Base-by-base conservation (phyloP, 2,797 vertebrate species). In the Lagorchestes hirsutus region DNA sequence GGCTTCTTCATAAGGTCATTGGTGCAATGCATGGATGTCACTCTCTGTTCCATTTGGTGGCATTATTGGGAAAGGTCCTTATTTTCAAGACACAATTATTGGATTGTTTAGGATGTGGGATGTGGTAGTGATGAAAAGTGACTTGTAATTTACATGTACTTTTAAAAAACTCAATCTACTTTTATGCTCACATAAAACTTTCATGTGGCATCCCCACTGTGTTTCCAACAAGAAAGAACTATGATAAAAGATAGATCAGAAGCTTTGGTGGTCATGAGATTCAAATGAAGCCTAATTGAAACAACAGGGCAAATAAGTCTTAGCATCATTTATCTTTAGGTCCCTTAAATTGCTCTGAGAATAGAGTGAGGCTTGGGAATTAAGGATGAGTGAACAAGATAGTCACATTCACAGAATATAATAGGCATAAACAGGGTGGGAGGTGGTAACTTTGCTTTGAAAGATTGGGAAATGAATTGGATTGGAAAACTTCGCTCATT, bases 51-150 rank as follows among this genome's bases (percentile, higher is more conserved):
- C 55, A 57, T 58, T 54, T 96, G 93, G 67, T 59, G 97, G 58
- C 94, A 95, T 46, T 91, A 59, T 92, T 96, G 92, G 54, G 94
- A 97, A 46, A 93, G 96, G 90, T 59, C 95, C 52, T 0, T 0
- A 93, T 97, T 96, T 97, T 27, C 59, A 97, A 96, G 97, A 31
- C 55, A 13, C 31, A 14, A 31, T 92, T 92, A 94, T 97, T 96
- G 54, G 57, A 94, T 62, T 92, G 94, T 91, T 54, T 97, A 57
- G 28, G 0, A 52, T 4, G 52, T 55, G 31, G 28, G 22, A 54
- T 62, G 2, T 50, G 29, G 55, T 93, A 90, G n/a, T 93, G 31
- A 92, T 95, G 93, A 94, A 62, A 95, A 98, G 95, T 92, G 29
- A 54, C 87, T 91, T 92, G 55, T 97, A 96, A 96, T 57, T 97